phyloP scores from a whole-genome alignment of 1,140 invertebrate species.

The Caligus rogercresseyi region DNA sequence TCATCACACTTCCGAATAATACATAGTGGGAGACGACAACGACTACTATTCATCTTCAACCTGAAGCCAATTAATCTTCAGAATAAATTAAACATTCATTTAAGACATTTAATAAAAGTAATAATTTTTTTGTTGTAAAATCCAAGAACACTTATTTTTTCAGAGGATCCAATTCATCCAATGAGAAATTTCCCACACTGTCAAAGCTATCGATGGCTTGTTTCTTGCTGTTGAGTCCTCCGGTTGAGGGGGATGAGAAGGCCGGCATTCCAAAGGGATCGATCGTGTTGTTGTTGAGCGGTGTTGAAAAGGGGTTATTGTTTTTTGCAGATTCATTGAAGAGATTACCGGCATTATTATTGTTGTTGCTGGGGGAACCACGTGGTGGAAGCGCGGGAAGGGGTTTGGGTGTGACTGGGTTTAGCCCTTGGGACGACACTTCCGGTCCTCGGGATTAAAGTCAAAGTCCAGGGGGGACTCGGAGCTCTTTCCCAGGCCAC shows the following conservation, averaged over 20 bases:
- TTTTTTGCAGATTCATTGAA: not conserved
- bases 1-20: too few species aligned
- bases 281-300: not conserved
- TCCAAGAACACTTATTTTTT: slow-evolving; percentile 12
- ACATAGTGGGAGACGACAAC: too few species aligned
- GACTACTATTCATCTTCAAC: too few species aligned
- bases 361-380: not conserved
- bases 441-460: slow-evolving; percentile 9
- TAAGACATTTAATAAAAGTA: too few species aligned
- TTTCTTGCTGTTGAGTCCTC: not conserved
- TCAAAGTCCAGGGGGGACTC: too few species aligned
- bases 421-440: not conserved
- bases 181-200: slow-evolving; percentile 1
- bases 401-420: not conserved
- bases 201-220: not conserved
- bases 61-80: too few species aligned
- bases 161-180: slow-evolving; percentile 13
- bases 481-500: not conserved
- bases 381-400: not conserved
- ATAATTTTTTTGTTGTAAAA: too few species aligned
- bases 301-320: not conserved
- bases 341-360: not conserved
- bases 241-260: not conserved
- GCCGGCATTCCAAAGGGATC: slow-evolving; percentile 15
- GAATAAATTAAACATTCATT: too few species aligned